Percentiles rank a stretch among this genome's conserved stretches.
Evolutionary conservation across 1,140 invertebrate genomes (phyloP).

Genomic region (Eumaeus atala): DNA sequence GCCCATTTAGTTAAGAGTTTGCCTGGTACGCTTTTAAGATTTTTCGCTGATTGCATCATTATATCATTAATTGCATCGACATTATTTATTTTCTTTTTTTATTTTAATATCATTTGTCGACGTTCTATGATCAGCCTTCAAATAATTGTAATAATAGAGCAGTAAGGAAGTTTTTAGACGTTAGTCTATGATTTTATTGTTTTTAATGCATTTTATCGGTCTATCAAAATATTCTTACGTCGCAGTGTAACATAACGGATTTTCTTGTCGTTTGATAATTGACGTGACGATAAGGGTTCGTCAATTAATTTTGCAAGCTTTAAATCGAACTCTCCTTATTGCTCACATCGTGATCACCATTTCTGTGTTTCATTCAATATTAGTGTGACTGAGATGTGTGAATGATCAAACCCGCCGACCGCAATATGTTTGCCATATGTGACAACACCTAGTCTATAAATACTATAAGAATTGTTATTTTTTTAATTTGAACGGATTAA

Average conservation of each 20-base stretch:
- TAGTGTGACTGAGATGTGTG: slow-evolving; percentile 49
- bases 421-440: slow-evolving; percentile 16
- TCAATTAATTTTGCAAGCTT: slow-evolving; percentile 11
- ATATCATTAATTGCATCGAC: slow-evolving; percentile 59
- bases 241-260: slow-evolving; percentile 19
- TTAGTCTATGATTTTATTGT: slow-evolving; percentile 20
- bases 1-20: slow-evolving; percentile 28
- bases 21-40: slow-evolving; percentile 59
- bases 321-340: slow-evolving; percentile 51
- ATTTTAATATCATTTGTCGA: slow-evolving; percentile 37
- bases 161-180: slow-evolving; percentile 58
- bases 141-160: slow-evolving; percentile 56
- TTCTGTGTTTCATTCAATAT: slow-evolving; percentile 48
- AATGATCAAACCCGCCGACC: slow-evolving; percentile 61
- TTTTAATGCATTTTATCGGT: slow-evolving; percentile 21
- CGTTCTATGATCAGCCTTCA: slow-evolving; percentile 44
- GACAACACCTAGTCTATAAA: not conserved
- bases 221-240: slow-evolving; percentile 24
- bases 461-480: no score
- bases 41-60: slow-evolving; percentile 65
- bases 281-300: slow-evolving; percentile 5
- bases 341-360: slow-evolving; percentile 58
- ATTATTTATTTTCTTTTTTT: slow-evolving; percentile 37
- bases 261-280: not conserved
- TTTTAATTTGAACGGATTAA: no score